Base-by-base conservation (phyloP, 2,888 invertebrate species). In the Leptogaster cylindrica region DNA sequence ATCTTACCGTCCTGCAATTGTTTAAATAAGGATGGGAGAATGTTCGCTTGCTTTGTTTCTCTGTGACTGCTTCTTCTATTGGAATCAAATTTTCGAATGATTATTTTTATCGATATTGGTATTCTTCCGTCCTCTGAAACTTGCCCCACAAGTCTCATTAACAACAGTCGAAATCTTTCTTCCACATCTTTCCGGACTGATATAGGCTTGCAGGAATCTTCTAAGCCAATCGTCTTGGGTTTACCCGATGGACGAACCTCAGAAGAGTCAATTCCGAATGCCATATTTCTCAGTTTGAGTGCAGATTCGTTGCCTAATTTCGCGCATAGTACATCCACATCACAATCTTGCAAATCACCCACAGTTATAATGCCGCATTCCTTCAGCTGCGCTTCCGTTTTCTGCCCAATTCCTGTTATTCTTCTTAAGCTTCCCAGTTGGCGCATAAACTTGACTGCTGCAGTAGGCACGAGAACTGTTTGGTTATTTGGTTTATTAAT, bases 401-500 rank as follows among this genome's bases (percentile, higher is more conserved):
- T 88, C 65, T 86, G 84, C 5, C 93, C 93, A 73, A 93, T 88
- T 46, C 92, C 92, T 68, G 90, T 91, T 74, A 92, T 87, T 70
- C 84, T 83, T 36, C 86, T 83, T 31, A 91, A 81, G 73, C 84
- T 82, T 41, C 83, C 81, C 70, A 92, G 81, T 25, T 86, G 85
- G 1, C 86, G 83, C 83, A 93, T 85, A 73, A 93, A 86, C 69
- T 83, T 83, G 61, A 84, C 79, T 6, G 86, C 87, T 74, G 86
- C 85, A 71, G 87, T 87, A 3, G 93, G 91, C 71, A 87, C 89
- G 71, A 93, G 82, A 23, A 88, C 84, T 0, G 93, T 92, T 79
- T 94, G 93, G 75, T 92, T 87, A 78, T 93, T 89, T 4, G 94
- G 93, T 78, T 92, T 92, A 76, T 91, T 84, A 71, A 86, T 81